Percentiles rank a stretch among this genome's conserved stretches.
Evolutionary conservation across 2,888 invertebrate species (phyloP).

Genomic region (Dasysyrphus albostriatus): DNA sequence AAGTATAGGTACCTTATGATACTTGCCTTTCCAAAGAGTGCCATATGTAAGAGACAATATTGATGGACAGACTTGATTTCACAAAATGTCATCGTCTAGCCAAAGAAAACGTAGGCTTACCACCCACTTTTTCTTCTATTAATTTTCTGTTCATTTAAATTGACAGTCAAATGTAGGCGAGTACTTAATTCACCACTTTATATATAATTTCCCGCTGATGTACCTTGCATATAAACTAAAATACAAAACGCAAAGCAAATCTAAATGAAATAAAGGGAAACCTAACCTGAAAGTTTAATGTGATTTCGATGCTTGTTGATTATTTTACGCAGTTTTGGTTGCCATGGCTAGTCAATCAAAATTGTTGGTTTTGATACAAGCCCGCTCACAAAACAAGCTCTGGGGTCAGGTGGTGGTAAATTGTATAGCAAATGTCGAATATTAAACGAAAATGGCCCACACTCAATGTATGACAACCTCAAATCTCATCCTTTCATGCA

Average conservation of each 20-base stretch:
- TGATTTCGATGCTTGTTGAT: constrained; percentile 49
- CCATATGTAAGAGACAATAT: neutral
- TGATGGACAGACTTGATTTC: neutral
- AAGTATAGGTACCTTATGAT: too few relatives aligned
- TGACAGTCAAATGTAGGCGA: neutral
- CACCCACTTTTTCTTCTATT: neutral
- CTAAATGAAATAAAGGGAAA: constrained; percentile 35
- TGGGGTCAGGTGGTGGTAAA: neutral
- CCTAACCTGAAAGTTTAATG: constrained; percentile 28
- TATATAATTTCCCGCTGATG: neutral
- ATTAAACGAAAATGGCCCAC: neutral
- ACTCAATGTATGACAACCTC: neutral
- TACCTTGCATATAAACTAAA: constrained; percentile 22
- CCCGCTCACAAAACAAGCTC: neutral
- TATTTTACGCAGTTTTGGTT: constrained; percentile 60
- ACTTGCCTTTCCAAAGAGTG: neutral
- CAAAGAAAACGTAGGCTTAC: neutral
- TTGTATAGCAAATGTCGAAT: neutral
- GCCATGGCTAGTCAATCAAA: constrained; percentile 51
- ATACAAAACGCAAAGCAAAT: constrained; percentile 3
- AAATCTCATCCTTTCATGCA: constrained; percentile 14
- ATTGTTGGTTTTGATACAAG: constrained; percentile 28
- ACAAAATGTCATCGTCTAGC: neutral
- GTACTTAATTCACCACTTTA: neutral
- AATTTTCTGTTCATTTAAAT: constrained; percentile 10